Conservation (phyloP, 2,888 invertebrate genomes). For the Prosapia bicincta region DNA sequence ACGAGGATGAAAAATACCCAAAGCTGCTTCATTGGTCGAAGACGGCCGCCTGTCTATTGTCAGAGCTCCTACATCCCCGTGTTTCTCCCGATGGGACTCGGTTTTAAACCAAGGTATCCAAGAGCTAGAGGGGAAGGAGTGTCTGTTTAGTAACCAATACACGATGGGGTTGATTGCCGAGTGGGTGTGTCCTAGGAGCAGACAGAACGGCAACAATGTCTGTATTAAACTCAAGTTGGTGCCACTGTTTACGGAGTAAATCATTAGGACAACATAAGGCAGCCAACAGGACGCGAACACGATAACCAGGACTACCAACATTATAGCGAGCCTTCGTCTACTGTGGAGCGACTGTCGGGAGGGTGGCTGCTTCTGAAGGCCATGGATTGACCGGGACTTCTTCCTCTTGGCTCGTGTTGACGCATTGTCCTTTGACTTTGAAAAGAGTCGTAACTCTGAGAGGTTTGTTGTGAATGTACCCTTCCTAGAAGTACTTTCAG, state of each 20-base stretch:
- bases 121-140: conserved; percentile 51
- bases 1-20: conserved; percentile 74
- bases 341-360: conserved; percentile 55
- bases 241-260: conserved; percentile 52
- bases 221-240: conserved; percentile 44
- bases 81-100: conserved; percentile 51
- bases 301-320: conserved; percentile 65
- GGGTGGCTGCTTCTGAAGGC: conserved; percentile 38
- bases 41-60: conserved; percentile 49
- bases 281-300: conserved; percentile 76
- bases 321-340: conserved; percentile 68
- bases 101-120: conserved; percentile 51
- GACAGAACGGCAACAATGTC: conserved; percentile 45
- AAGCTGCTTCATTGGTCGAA: conserved; percentile 74
- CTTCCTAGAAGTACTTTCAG: neutral
- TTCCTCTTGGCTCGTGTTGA: conserved; percentile 32
- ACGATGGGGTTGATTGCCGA: conserved; percentile 76
- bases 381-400: conserved; percentile 40
- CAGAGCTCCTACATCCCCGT: conserved; percentile 36
- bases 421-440: neutral
- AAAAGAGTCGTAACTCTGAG: neutral
- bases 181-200: conserved; percentile 69
- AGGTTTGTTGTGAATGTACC: neutral
- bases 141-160: conserved; percentile 74
- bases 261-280: conserved; percentile 66